Evolutionary conservation across 1,140 invertebrate genomes (phyloP), one percentile per base, ranked within the genome.

Genomic region (Heliconius himera): DNA sequence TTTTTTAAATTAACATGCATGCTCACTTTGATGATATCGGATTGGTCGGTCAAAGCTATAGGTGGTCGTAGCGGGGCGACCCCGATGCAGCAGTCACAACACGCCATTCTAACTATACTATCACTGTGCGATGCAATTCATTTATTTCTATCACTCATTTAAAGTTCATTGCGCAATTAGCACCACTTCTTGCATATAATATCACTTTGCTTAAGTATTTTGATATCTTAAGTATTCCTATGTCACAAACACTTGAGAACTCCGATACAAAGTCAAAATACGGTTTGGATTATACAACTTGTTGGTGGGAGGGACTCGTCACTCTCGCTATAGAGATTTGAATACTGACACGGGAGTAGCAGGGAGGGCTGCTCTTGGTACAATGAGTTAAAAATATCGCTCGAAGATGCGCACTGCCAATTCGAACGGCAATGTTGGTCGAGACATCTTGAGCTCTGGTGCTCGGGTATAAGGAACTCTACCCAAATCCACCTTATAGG

Each of bases 11-110:
- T 22, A 66, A 66, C 51, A 74, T 75, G 33, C 51, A 29, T 3
- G 91, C 95, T 96, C 94, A 98, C 97, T 97, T 97, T 97, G 76
- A 97, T 93, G 82, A 96, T 91, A 87, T 98, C 97, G 71, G 97
- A 98, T 89, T 98, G 97, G 83, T 96, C 96, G 87, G 88, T 96
- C 74, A 97, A 94, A 90, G 97, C 96, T 88, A 98, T 97, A 73
- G 97, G 97, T 79, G 96, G 95, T 83, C 96, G 95, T 79, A 98
- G 96, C 33, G 96, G 96, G 80, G 95, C 91, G 70, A 95, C 94
- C 87, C 95, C 96, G 89, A 94, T 94, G 89, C 96, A 96, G 89
- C 96, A 96, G 87, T 95, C 95, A 90, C 96, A 96, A 84, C 95
- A 95, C 86, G 96, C 95, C 96, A 97, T 96, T 81, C 82, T 72